Percentiles rank a stretch among this genome's conserved stretches.
Evolutionary conservation across 2,888 invertebrate genomes (phyloP).

Genomic region (Tetranychus piercei): DNA sequence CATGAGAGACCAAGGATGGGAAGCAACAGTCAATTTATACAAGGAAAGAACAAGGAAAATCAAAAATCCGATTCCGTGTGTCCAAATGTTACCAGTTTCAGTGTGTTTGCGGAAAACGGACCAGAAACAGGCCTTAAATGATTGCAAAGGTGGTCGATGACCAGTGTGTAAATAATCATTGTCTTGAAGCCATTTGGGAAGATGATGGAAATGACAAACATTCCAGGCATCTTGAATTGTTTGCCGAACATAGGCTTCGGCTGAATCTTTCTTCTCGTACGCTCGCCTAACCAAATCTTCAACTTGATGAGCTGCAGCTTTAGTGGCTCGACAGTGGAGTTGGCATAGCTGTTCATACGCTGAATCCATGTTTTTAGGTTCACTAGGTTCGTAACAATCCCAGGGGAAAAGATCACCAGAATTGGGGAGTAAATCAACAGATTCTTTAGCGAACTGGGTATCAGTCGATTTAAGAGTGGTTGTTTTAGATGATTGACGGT

Average conservation of each 20-base stretch:
- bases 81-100: constrained; percentile 99
- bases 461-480: background rate
- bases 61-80: constrained; percentile 54
- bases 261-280: constrained; percentile 31
- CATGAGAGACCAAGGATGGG: background rate
- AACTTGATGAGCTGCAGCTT: background rate
- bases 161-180: constrained; percentile 41
- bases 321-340: background rate
- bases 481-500: background rate
- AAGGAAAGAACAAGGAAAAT: constrained; percentile 14
- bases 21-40: constrained; percentile 2
- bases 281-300: constrained; percentile 24
- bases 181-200: constrained; percentile 42
- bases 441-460: no score
- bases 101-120: constrained; percentile 67
- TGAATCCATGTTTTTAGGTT: background rate
- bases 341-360: background rate
- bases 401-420: background rate
- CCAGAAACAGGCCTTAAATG: constrained; percentile 39
- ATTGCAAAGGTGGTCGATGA: constrained; percentile 40
- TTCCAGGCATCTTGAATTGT: constrained; percentile 18
- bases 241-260: constrained; percentile 19
- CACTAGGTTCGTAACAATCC: background rate
- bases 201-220: constrained; percentile 33
- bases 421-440: background rate